A percentile compares a stretch with the other conserved stretches of the same genome.
phyloP scores from a whole-genome alignment of 2,888 invertebrate genomes.

The Eurois occulta region DNA sequence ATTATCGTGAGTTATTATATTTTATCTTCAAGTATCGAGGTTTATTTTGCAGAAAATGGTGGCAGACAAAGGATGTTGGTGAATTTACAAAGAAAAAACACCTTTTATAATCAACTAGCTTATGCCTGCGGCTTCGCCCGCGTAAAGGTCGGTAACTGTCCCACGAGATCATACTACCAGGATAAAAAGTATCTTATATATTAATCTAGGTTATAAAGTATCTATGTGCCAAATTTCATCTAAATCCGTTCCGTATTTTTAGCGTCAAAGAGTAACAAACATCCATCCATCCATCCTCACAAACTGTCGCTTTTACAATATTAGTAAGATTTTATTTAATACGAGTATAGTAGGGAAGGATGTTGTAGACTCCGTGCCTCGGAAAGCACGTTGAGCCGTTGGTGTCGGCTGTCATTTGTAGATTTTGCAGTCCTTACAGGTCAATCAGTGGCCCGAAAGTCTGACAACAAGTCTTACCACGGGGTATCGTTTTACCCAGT shows the following conservation, averaged over 20 bases:
- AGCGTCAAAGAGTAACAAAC: too few species aligned
- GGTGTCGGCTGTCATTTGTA: not conserved
- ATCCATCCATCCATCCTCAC: too few species aligned
- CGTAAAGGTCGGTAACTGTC: too few species aligned
- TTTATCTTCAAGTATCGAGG: constrained; percentile 70
- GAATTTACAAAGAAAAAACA: not conserved
- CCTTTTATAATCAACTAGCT: not conserved
- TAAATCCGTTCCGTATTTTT: too few species aligned
- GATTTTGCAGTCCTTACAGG: not conserved
- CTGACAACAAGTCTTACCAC: not conserved
- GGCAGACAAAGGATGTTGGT: constrained; percentile 26
- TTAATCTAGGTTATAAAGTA: too few species aligned
- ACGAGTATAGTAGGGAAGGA: too few species aligned
- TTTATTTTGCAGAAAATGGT: constrained; percentile 58
- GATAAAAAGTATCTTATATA: too few species aligned
- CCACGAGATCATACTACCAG: too few species aligned
- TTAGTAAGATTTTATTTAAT: too few species aligned
- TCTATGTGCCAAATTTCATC: too few species aligned
- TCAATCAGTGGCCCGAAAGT: not conserved
- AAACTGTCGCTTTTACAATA: too few species aligned
- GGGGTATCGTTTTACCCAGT: not conserved
- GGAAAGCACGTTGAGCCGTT: not conserved
- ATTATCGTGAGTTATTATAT: constrained; percentile 81
- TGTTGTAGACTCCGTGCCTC: not conserved
- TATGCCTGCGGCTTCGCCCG: too few species aligned